phyloP scores from a whole-genome alignment of 1,140 invertebrate genomes.

The Pollicipes pollicipes region DNA sequence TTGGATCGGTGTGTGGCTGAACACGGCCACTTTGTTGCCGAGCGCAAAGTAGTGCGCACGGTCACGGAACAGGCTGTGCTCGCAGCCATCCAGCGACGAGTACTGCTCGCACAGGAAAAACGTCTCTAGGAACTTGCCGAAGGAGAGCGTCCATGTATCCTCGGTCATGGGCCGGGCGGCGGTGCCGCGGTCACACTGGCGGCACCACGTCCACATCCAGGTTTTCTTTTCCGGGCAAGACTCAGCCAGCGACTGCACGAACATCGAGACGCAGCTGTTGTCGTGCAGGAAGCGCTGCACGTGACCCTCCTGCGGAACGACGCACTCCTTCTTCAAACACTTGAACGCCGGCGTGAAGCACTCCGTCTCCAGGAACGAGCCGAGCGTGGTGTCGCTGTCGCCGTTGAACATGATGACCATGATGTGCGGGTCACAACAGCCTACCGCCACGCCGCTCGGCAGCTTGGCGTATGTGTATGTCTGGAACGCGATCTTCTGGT shows the following conservation, averaged over 20 bases:
- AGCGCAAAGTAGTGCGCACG: background rate
- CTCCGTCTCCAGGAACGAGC: conserved; percentile 79
- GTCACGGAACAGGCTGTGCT: background rate
- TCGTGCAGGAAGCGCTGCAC: conserved; percentile 65
- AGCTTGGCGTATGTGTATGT: background rate
- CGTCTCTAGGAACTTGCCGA: conserved; percentile 70
- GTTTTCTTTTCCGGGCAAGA: conserved; percentile 33
- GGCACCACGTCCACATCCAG: conserved; percentile 76
- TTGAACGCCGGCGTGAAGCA: conserved; percentile 67
- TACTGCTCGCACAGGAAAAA: conserved; percentile 3
- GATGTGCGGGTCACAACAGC: background rate
- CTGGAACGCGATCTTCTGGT: background rate
- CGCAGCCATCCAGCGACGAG: background rate
- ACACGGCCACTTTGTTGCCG: background rate
- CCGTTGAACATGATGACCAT: conserved; percentile 51
- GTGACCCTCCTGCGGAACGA: conserved; percentile 68
- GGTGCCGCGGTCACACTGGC: conserved; percentile 47
- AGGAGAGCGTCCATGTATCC: conserved; percentile 68
- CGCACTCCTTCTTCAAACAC: conserved; percentile 49
- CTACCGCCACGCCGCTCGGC: background rate
- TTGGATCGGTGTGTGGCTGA: background rate
- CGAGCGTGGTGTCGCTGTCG: conserved; percentile 80
- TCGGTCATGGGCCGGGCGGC: conserved; percentile 54
- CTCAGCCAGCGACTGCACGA: conserved; percentile 32
- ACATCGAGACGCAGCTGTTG: conserved; percentile 50